phyloP scores from a whole-genome alignment of 2,888 invertebrate genomes.

The Drosophila quasianomalipes region DNA sequence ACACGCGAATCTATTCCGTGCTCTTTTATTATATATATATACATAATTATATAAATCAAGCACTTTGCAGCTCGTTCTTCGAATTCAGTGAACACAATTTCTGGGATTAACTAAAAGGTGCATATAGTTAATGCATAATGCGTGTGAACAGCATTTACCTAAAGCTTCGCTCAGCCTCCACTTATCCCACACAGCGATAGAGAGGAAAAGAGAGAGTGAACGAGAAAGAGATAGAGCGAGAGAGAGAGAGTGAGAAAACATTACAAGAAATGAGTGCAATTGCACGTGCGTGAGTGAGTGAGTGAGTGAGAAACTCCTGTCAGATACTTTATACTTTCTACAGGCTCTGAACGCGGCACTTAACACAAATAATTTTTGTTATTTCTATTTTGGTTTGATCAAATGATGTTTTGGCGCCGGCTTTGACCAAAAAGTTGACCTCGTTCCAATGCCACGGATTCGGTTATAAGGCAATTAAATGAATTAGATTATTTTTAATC shows the following conservation, averaged over 20 bases:
- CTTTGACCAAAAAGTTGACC: conserved; percentile 29
- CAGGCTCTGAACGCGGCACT: conserved; percentile 31
- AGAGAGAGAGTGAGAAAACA: conserved; percentile 19
- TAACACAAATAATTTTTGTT: conserved; percentile 38
- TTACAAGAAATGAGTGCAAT: conserved; percentile 34
- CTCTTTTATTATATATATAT: not conserved
- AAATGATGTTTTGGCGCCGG: conserved; percentile 47
- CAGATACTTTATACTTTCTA: conserved; percentile 25
- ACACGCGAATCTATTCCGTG: not conserved
- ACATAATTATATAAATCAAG: not conserved
- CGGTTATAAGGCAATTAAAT: not conserved
- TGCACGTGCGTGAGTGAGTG: conserved; percentile 31
- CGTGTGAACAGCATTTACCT: conserved; percentile 5
- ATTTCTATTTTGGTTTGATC: conserved; percentile 39
- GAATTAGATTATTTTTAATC: not conserved
- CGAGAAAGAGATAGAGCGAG: not conserved
- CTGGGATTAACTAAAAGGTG: not conserved
- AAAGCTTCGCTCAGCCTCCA: conserved; percentile 22
- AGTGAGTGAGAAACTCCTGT: conserved; percentile 38
- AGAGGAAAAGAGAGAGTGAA: not conserved
- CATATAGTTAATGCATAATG: no score
- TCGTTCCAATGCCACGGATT: conserved; percentile 19
- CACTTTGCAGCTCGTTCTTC: not conserved
- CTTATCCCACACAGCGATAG: conserved; percentile 9
- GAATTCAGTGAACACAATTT: not conserved